A percentile compares a stretch with the other conserved stretches of the same genome.
These are phyloP conservation scores for Spilosoma lubricipeda DNA, from an alignment of 2,888 invertebrate species.

Conservation along the genomic window DNA sequence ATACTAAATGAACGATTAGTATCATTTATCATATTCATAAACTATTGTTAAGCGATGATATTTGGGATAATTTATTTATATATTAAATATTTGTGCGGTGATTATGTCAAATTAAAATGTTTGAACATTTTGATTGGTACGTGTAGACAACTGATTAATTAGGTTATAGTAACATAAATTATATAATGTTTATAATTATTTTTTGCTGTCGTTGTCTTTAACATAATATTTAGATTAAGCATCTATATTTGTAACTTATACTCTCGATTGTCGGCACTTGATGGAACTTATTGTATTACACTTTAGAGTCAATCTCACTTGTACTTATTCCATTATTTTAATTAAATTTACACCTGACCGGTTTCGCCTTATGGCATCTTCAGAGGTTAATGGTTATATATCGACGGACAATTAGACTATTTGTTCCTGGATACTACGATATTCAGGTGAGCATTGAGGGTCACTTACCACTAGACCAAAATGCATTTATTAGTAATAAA, in stretches of 20 bases:
- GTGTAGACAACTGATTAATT: slow-evolving; percentile 6
- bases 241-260: too few relatives aligned
- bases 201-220: not conserved
- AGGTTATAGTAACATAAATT: not conserved
- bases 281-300: too few relatives aligned
- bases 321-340: too few relatives aligned
- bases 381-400: too few relatives aligned
- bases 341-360: too few relatives aligned
- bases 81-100: slow-evolving; percentile 18
- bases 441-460: not conserved
- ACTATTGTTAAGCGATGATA: slow-evolving; percentile 18
- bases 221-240: not conserved
- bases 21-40: slow-evolving; percentile 45
- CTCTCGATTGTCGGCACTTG: too few relatives aligned
- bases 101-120: slow-evolving; percentile 27
- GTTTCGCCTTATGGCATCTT: too few relatives aligned
- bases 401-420: too few relatives aligned
- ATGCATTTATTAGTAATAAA: not conserved
- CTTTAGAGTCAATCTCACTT: too few relatives aligned
- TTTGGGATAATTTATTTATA: slow-evolving; percentile 26
- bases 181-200: not conserved
- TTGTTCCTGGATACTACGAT: not conserved
- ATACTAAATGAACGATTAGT: slow-evolving; percentile 50
- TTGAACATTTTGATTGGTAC: slow-evolving; percentile 7
- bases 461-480: not conserved